Percentiles rank a stretch among this genome's conserved stretches.
Evolutionary conservation across 2,113 vertebrate genomes (phyloP).

Genomic region (Columba livia): DNA sequence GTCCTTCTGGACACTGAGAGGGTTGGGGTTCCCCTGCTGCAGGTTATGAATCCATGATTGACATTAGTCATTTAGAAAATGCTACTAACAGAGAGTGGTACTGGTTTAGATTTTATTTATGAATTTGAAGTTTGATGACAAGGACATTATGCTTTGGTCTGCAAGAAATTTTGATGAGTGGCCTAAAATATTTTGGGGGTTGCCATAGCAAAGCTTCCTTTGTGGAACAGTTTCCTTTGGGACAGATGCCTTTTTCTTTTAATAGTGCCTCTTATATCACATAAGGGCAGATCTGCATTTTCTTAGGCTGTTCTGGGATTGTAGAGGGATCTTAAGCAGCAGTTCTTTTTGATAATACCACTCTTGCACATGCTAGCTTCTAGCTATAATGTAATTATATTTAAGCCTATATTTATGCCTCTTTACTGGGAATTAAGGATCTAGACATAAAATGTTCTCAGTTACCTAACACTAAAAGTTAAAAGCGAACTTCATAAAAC

Average conservation of each 20-base stretch:
- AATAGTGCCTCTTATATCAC: conserved; percentile 25
- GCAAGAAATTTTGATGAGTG: background rate
- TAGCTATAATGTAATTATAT: conserved; percentile 28
- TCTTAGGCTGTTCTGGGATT: conserved; percentile 1
- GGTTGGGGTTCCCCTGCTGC: background rate
- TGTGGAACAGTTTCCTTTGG: background rate
- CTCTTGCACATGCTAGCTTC: background rate
- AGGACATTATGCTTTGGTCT: background rate
- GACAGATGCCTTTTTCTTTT: conserved; percentile 32
- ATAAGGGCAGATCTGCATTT: conserved; percentile 34
- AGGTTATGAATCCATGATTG: background rate
- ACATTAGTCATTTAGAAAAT: background rate
- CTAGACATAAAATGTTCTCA: background rate
- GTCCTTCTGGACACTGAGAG: background rate
- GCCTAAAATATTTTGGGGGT: conserved; percentile 6
- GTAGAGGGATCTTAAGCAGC: background rate
- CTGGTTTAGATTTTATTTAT: background rate
- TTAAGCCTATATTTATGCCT: conserved; percentile 10
- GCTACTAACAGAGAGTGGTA: background rate
- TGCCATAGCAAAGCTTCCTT: background rate
- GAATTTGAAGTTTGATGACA: background rate
- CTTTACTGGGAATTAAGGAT: conserved; percentile 1
- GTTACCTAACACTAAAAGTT: background rate
- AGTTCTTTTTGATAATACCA: conserved; percentile 15
- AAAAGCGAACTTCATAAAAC: background rate